Conservation (phyloP, 2,888 invertebrate species). For the Smittia sp. region DNA sequence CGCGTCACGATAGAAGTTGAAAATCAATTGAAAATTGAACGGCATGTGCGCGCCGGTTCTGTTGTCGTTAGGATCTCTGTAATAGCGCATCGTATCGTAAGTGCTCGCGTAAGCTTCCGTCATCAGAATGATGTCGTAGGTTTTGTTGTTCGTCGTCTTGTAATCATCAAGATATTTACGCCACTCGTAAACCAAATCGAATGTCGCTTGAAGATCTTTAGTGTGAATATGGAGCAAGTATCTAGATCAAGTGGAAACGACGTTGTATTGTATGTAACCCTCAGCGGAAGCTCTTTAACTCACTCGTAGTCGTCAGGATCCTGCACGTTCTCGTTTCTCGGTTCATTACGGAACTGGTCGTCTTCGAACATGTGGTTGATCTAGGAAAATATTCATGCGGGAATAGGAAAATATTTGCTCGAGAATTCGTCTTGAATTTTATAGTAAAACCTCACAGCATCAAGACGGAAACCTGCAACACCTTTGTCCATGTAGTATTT, state of each 20-base stretch:
- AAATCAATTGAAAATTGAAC: slow-evolving; percentile 61
- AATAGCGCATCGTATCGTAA: slow-evolving; percentile 58
- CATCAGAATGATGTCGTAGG: slow-evolving; percentile 55
- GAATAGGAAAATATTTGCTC: neutral
- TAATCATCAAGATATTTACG: slow-evolving; percentile 58
- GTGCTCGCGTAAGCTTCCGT: slow-evolving; percentile 61
- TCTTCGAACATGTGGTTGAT: slow-evolving; percentile 59
- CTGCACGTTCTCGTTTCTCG: slow-evolving; percentile 52
- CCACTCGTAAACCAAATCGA: slow-evolving; percentile 60
- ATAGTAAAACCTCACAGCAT: neutral
- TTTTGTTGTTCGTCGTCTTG: slow-evolving; percentile 2
- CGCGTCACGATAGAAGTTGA: slow-evolving; percentile 53
- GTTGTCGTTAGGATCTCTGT: slow-evolving; percentile 53
- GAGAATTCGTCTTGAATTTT: neutral
- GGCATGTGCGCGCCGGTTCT: slow-evolving; percentile 60
- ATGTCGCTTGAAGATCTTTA: slow-evolving; percentile 56
- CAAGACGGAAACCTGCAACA: slow-evolving; percentile 63
- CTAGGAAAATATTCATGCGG: neutral
- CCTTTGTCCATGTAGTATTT: slow-evolving; percentile 53
- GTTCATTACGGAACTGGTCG: slow-evolving; percentile 54
- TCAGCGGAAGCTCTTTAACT: slow-evolving; percentile 47
- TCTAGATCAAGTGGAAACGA: slow-evolving; percentile 44
- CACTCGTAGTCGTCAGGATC: slow-evolving; percentile 55
- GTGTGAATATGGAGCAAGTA: slow-evolving; percentile 63
- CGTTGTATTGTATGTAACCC: slow-evolving; percentile 49